A percentile compares a stretch with the other conserved stretches of the same genome.
phyloP scores from a whole-genome alignment of 2,113 vertebrate genomes.

The Notothenia rossii region DNA sequence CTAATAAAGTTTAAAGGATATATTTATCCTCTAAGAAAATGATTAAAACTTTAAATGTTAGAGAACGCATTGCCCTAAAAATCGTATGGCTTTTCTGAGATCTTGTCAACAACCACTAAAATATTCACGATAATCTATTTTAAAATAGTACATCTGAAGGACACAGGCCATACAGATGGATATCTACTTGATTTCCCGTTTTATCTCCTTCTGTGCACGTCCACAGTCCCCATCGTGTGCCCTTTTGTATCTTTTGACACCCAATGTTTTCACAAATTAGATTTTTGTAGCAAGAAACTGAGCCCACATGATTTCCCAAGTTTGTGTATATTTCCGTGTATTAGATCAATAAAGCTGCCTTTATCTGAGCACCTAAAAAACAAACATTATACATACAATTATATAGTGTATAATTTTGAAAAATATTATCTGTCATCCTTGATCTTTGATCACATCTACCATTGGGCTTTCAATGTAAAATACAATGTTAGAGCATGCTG shows the following conservation, averaged over 20 bases:
- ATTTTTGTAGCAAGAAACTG: not conserved
- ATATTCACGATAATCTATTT: not conserved
- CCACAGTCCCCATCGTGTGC: not conserved
- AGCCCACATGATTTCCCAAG: not conserved
- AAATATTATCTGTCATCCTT: not conserved
- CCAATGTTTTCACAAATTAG: no score
- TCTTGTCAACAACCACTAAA: not conserved
- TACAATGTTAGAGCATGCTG: not conserved
- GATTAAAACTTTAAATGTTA: not conserved
- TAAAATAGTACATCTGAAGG: not conserved
- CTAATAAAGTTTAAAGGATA: not conserved
- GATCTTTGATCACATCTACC: not conserved
- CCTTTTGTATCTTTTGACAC: not conserved
- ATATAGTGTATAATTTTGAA: no score
- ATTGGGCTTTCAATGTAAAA: not conserved
- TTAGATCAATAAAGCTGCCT: not conserved
- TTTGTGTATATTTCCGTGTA: not conserved
- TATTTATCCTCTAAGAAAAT: not conserved
- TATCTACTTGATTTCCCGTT: not conserved
- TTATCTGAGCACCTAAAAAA: not conserved
- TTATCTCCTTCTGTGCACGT: not conserved
- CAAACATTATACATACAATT: not conserved
- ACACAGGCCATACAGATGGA: not conserved
- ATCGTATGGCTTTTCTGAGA: not conserved
- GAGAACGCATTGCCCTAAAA: not conserved